Evolutionary conservation across 2,797 vertebrate species (phyloP).

Genomic region (Columba guinea): DNA sequence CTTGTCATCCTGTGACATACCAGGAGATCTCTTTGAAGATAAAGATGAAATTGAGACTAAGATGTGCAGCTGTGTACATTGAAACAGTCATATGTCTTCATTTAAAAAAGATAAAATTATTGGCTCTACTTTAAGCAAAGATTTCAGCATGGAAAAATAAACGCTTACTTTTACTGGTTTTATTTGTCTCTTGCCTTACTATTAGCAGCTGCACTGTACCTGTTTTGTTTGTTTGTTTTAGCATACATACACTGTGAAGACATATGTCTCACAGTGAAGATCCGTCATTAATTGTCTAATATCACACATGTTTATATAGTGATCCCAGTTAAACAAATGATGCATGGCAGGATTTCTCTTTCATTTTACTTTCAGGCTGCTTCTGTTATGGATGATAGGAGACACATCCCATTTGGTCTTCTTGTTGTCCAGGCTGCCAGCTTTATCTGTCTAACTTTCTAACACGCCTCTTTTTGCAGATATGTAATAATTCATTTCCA

Average conservation of each 20-base stretch:
- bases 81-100: not conserved
- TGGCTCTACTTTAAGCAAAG: not conserved
- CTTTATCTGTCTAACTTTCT: not conserved
- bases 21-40: not conserved
- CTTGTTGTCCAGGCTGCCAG: not conserved
- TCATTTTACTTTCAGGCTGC: not conserved
- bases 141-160: not conserved
- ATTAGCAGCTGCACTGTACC: not conserved
- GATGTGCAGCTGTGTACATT: not conserved
- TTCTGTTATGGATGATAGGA: not conserved
- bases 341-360: not conserved
- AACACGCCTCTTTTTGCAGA: not conserved
- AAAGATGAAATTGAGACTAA: not conserved
- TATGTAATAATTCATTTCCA: not conserved
- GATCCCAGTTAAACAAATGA: conserved; percentile 5
- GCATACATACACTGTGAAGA: not conserved
- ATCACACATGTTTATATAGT: conserved; percentile 6
- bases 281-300: conserved; percentile 12
- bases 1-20: not conserved
- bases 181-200: not conserved
- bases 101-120: not conserved
- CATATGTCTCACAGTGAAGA: conserved; percentile 13
- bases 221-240: conserved; percentile 16
- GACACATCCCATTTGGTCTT: not conserved
- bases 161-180: not conserved